Conservation (phyloP, 2,888 invertebrate genomes). For the Diloba caeruleocephala region DNA sequence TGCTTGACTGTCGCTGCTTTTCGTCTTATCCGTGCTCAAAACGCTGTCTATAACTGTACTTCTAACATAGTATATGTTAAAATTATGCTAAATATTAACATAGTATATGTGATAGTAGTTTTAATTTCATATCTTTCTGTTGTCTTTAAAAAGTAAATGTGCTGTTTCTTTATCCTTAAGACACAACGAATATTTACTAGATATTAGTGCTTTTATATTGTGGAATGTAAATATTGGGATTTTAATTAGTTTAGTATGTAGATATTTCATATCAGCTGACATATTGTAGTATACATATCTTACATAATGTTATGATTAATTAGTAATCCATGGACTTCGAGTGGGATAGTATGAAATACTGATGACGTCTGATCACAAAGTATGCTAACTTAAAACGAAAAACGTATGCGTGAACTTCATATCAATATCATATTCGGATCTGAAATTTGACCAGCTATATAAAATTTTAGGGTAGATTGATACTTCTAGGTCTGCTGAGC, state of each 20-base stretch:
- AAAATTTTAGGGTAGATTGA: no score
- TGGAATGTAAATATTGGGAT: slow-evolving; percentile 39
- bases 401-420: background rate
- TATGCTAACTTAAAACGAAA: background rate
- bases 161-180: slow-evolving; percentile 33
- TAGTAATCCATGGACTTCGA: slow-evolving; percentile 16
- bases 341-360: slow-evolving; percentile 22
- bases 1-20: slow-evolving; percentile 54
- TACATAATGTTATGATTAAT: slow-evolving; percentile 13
- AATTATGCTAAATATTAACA: slow-evolving; percentile 24
- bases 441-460: no score
- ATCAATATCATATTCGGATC: background rate
- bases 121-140: slow-evolving; percentile 40
- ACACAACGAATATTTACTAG: slow-evolving; percentile 65
- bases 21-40: slow-evolving; percentile 50
- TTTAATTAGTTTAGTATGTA: slow-evolving; percentile 31
- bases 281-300: slow-evolving; percentile 46
- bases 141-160: slow-evolving; percentile 31
- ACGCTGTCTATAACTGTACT: slow-evolving; percentile 31
- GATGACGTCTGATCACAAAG: slow-evolving; percentile 6
- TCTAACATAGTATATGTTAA: slow-evolving; percentile 15
- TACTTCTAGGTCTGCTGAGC: no score
- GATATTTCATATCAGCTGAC: slow-evolving; percentile 33
- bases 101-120: slow-evolving; percentile 58
- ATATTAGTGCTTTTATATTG: slow-evolving; percentile 50